A percentile compares a stretch with the other conserved stretches of the same genome.
Evolutionary conservation across 1,140 invertebrate genomes (phyloP).

Genomic region (Drosophila ambigua): DNA sequence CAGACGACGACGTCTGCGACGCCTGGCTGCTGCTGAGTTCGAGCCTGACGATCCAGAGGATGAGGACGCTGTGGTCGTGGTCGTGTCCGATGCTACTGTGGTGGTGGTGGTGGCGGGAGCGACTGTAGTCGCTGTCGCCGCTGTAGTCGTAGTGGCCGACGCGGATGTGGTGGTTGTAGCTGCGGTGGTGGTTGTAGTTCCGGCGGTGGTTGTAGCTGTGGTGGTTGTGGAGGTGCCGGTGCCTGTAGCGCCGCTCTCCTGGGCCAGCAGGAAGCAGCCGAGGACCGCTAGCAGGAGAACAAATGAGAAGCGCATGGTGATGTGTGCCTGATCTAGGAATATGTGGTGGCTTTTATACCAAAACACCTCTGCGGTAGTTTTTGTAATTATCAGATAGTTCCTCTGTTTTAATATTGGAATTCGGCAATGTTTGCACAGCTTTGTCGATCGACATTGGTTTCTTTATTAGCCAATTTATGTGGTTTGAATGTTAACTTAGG

Average conservation of each 20-base stretch:
- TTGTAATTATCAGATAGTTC: too few species aligned
- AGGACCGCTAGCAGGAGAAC: neutral
- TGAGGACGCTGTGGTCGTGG: neutral
- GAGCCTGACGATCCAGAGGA: neutral
- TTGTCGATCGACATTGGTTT: conserved; percentile 4
- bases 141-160: neutral
- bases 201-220: neutral
- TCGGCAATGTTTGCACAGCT: conserved; percentile 16
- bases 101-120: neutral
- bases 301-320: conserved; percentile 7
- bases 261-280: neutral
- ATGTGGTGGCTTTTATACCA: too few species aligned
- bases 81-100: neutral
- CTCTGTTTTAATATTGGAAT: conserved; percentile 11
- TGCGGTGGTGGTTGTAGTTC: neutral
- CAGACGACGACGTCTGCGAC: conserved; percentile 2
- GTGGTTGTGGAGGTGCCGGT: neutral
- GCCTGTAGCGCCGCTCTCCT: neutral
- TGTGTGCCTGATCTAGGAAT: neutral
- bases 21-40: neutral
- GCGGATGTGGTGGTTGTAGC: neutral
- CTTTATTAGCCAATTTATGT: neutral
- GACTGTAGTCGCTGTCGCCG: neutral
- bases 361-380: too few species aligned
- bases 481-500: too few species aligned